Conservation (phyloP, 2,888 invertebrate genomes). For the Eucriotettix oculatus region DNA sequence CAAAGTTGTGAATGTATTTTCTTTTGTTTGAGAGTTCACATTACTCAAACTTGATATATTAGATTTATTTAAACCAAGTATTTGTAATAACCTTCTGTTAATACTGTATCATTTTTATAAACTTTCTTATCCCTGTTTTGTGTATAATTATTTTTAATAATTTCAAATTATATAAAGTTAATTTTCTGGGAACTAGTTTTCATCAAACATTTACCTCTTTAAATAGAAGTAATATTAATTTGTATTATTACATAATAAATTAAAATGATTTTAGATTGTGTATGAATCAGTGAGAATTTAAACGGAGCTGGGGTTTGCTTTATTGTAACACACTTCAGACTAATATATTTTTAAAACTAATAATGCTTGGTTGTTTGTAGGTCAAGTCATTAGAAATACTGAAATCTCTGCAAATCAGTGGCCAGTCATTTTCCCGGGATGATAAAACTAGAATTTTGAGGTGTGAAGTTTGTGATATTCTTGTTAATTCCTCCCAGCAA, state of each 20-base stretch:
- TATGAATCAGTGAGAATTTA: no score
- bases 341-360: not conserved
- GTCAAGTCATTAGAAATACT: slow-evolving; percentile 14
- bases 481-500: slow-evolving; percentile 18
- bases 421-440: slow-evolving; percentile 12
- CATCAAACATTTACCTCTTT: not conserved
- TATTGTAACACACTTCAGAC: no score
- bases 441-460: slow-evolving; percentile 12
- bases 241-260: not conserved
- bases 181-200: not conserved
- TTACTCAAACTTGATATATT: no score
- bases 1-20: no score
- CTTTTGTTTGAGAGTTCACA: no score
- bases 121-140: no score
- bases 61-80: no score
- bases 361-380: slow-evolving; percentile 1
- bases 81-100: no score
- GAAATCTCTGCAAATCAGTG: slow-evolving; percentile 9
- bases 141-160: no score
- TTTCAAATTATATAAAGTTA: not conserved
- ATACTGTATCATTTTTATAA: no score
- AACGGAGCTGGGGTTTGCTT: no score
- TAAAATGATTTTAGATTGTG: no score
- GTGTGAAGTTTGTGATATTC: slow-evolving; percentile 17
- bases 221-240: not conserved